Conservation (phyloP, 2,113 vertebrate genomes). For the Passerina amoena region DNA sequence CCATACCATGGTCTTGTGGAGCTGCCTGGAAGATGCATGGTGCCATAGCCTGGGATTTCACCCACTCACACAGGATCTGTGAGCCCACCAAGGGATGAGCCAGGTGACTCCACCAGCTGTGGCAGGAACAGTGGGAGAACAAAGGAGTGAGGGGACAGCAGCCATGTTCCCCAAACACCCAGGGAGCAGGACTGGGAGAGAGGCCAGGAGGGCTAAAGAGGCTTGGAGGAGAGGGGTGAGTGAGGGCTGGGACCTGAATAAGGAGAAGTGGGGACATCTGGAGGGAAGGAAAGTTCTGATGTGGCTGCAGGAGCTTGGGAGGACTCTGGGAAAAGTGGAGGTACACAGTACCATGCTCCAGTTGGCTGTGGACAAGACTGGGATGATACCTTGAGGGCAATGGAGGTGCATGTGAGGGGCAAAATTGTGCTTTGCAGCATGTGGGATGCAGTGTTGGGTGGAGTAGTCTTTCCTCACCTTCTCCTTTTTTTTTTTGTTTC, state of each 20-base stretch:
- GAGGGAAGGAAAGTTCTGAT: not conserved
- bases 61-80: not conserved
- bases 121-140: not conserved
- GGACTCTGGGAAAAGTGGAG: not conserved
- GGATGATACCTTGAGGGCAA: not conserved
- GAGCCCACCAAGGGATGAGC: not conserved
- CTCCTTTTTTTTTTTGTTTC: not conserved
- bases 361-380: not conserved
- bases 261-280: not conserved
- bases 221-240: not conserved
- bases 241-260: not conserved
- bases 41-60: not conserved
- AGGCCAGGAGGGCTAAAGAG: not conserved
- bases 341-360: not conserved
- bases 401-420: not conserved
- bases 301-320: not conserved
- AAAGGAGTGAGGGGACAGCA: not conserved
- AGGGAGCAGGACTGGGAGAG: not conserved
- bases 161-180: not conserved
- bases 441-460: not conserved
- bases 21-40: not conserved
- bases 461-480: not conserved
- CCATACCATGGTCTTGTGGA: not conserved
- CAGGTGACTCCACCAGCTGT: not conserved
- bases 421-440: too few relatives aligned